Base-by-base conservation (phyloP, 2,113 vertebrate genomes). In the Pollimyrus isidori region DNA sequence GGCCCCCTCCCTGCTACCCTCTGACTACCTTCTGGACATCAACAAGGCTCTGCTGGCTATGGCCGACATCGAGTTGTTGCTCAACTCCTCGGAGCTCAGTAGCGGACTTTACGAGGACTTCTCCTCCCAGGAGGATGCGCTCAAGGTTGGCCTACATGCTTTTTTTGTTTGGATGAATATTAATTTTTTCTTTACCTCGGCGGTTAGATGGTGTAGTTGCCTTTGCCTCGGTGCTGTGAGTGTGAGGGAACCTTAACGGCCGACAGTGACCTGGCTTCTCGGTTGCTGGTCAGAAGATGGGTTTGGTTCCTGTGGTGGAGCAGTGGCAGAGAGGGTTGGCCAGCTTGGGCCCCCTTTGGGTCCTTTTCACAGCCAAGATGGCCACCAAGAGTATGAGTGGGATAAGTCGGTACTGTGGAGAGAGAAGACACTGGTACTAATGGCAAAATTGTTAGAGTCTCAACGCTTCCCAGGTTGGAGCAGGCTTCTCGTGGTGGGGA, bases 21-120 rank as follows among this genome's bases (percentile, higher is more conserved):
- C 96, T 7, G 95, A 98, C 93, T 99, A 98, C 92, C 92, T 99
- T 91, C 92, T 97, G 93, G 97, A 98, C 91, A 96, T 99, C 93
- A 98, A 98, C 94, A 99, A 97, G 94, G 93, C 97, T 86, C 95
- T 99, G 89, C 95, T 98, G 23, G 93, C 95, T 76, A 96, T 99
- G 95, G 97, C 97, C 5, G 97, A 97, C 94, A 94, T 94, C n/a
- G 98, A 99, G 65, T 92, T 99, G 88, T 95, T 97, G 7, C 94
- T 99, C 87, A 98, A 97, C 94, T 93, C 96, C 86, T 96, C 97
- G 0, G 97, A 98, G 92, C 96, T 99, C 35, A 97, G 94, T 7
- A 94, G 95, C 35, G 95, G 96, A 42, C 93, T 96, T 49, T 98
- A 97, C 15, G 97, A 99, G 86, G 96, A 99, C 90, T 97, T 99